Evolutionary conservation across 2,888 invertebrate species (phyloP).

Genomic region (Mythimna pallens): DNA sequence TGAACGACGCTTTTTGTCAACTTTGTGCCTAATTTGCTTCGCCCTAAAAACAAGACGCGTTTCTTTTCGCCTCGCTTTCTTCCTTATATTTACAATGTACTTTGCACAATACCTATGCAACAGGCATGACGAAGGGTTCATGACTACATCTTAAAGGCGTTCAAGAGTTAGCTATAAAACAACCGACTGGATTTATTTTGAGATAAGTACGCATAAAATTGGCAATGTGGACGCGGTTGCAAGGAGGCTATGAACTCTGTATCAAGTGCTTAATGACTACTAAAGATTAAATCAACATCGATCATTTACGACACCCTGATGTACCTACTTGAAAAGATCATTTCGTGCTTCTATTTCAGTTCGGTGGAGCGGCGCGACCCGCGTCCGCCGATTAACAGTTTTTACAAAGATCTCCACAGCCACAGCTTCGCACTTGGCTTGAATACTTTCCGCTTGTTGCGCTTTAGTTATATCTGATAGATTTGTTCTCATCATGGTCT

Average conservation of each 20-base stretch:
- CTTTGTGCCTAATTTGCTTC: slow-evolving; percentile 84
- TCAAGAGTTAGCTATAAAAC: slow-evolving; percentile 50
- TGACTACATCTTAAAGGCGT: slow-evolving; percentile 26
- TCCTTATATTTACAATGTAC: slow-evolving; percentile 43
- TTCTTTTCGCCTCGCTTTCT: slow-evolving; percentile 69
- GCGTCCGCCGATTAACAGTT: slow-evolving; percentile 80
- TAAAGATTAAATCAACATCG: slow-evolving; percentile 76
- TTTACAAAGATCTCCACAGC: slow-evolving; percentile 76
- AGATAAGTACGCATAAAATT: slow-evolving; percentile 66
- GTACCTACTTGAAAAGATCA: slow-evolving; percentile 74
- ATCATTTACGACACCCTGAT: slow-evolving; percentile 80
- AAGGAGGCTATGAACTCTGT: slow-evolving; percentile 70
- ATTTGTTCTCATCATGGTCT: slow-evolving; percentile 48
- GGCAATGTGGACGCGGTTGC: slow-evolving; percentile 63
- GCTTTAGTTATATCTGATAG: slow-evolving; percentile 44
- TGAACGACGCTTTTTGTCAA: slow-evolving; percentile 80
- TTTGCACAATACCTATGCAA: slow-evolving; percentile 30
- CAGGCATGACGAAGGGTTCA: slow-evolving; percentile 17
- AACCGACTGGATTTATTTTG: slow-evolving; percentile 69
- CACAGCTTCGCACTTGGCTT: slow-evolving; percentile 67
- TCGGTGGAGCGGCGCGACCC: slow-evolving; percentile 79
- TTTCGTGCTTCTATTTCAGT: slow-evolving; percentile 81
- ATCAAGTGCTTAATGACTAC: slow-evolving; percentile 79
- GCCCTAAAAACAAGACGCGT: slow-evolving; percentile 72
- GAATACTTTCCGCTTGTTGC: slow-evolving; percentile 73